phyloP scores from a whole-genome alignment of 37 sponge, comb jelly and placozoan species.

The Cladorhizidae sp. region DNA sequence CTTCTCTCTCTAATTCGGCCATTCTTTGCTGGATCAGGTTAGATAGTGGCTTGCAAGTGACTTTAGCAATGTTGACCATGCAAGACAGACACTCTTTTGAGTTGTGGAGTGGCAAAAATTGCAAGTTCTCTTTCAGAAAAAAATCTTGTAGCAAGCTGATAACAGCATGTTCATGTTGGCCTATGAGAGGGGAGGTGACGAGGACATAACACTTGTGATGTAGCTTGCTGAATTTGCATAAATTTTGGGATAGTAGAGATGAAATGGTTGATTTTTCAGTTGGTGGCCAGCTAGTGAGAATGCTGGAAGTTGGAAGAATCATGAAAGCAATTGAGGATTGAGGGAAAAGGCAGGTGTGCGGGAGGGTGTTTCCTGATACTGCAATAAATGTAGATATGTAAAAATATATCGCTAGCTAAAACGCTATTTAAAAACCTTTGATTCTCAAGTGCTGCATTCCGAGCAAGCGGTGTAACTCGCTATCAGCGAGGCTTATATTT shows the following conservation, averaged over 20 bases:
- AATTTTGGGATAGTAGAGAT: not conserved
- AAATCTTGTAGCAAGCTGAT: slow-evolving; percentile 22
- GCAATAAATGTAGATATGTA: not conserved
- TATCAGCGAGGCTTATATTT: slow-evolving; percentile 29
- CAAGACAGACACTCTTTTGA: slow-evolving; percentile 53
- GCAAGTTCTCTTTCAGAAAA: slow-evolving; percentile 15
- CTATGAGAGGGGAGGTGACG: slow-evolving; percentile 30
- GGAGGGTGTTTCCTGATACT: slow-evolving; percentile 49
- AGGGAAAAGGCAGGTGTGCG: slow-evolving; percentile 70
- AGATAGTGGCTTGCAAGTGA: slow-evolving; percentile 44
- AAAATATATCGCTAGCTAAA: not conserved
- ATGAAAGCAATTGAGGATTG: slow-evolving; percentile 79
- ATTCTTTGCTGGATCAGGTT: slow-evolving; percentile 39
- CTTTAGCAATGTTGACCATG: slow-evolving; percentile 67
- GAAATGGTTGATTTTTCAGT: slow-evolving; percentile 11
- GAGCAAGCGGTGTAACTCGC: slow-evolving; percentile 45
- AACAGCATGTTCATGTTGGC: slow-evolving; percentile 30
- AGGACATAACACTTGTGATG: slow-evolving; percentile 66
- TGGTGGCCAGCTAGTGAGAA: slow-evolving; percentile 25
- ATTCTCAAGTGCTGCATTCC: slow-evolving; percentile 24
- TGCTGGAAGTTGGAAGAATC: slow-evolving; percentile 34
- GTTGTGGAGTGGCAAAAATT: slow-evolving; percentile 70
- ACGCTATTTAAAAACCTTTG: slow-evolving; percentile 23
- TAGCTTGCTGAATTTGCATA: slow-evolving; percentile 21
- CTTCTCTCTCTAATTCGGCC: slow-evolving; percentile 14